A percentile compares a stretch with the other conserved stretches of the same genome.
These are phyloP conservation scores for Oreochromis tanganicae DNA, from an alignment of 2,113 vertebrate genomes.

Conservation along the genomic window DNA sequence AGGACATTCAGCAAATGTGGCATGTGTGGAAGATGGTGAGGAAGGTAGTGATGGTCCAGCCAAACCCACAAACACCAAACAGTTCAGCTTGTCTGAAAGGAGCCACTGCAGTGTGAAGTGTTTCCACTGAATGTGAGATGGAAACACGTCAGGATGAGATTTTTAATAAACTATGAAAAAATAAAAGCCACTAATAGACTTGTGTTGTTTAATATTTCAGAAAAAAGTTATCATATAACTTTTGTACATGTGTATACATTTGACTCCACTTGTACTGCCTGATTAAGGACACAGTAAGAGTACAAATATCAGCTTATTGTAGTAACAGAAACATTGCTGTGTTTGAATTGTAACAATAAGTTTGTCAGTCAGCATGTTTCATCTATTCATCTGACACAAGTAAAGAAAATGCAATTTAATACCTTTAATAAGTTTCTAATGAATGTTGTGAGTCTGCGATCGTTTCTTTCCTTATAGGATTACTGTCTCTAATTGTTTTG, in stretches of 20 bases:
- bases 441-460: not conserved
- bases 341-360: not conserved
- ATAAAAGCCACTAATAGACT: not conserved
- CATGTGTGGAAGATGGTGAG: not conserved
- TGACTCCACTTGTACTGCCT: not conserved
- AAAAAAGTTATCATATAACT: not conserved
- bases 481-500: not conserved
- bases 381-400: not conserved
- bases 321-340: not conserved
- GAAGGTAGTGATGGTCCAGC: rapidly evolving
- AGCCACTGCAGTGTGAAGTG: not conserved
- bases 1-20: not conserved
- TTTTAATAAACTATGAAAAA: not conserved
- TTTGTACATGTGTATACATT: not conserved
- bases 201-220: not conserved
- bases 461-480: rapidly evolving
- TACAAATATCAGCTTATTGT: not conserved
- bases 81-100: rapidly evolving
- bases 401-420: not conserved
- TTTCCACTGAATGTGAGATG: not conserved
- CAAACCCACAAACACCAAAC: not conserved
- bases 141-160: not conserved
- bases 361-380: not conserved
- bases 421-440: not conserved
- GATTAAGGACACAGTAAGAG: not conserved